Conservation (phyloP, 1,140 invertebrate species). For the Rhagoletis zephyria region DNA sequence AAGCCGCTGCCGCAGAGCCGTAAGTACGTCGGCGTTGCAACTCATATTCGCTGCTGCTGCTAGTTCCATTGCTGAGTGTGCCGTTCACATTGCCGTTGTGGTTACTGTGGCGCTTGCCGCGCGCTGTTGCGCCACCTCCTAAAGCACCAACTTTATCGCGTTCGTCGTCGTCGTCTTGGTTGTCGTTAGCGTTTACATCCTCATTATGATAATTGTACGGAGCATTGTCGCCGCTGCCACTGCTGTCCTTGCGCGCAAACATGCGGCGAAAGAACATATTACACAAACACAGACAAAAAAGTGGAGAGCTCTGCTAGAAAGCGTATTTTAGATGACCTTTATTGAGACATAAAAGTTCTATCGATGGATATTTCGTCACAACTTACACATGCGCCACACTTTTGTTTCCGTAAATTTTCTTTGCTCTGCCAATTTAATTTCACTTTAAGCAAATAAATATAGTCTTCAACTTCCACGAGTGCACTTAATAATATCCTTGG, state of each 20-base stretch:
- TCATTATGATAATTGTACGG: slow-evolving; percentile 17
- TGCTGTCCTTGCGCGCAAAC: slow-evolving; percentile 64
- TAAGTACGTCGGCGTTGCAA: slow-evolving; percentile 23
- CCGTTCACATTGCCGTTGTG: neutral
- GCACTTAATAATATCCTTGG: neutral
- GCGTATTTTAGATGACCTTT: neutral
- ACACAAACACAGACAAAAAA: neutral
- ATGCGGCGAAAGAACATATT: slow-evolving; percentile 68
- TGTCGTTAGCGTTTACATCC: neutral
- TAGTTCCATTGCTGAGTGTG: neutral
- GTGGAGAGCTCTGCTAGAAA: neutral
- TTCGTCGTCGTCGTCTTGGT: neutral
- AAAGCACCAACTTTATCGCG: neutral
- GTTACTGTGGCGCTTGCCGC: neutral
- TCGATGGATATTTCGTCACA: no score
- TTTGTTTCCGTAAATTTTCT: neutral
- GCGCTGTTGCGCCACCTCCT: neutral
- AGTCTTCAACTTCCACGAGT: neutral
- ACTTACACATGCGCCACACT: no score
- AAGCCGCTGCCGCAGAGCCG: neutral
- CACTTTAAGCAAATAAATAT: no score
- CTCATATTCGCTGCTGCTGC: neutral
- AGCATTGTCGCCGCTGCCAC: slow-evolving; percentile 25
- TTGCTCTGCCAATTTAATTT: neutral
- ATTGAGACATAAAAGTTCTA: neutral